Conservation (phyloP, 2,113 vertebrate genomes). For the Syrrhaptes paradoxus region DNA sequence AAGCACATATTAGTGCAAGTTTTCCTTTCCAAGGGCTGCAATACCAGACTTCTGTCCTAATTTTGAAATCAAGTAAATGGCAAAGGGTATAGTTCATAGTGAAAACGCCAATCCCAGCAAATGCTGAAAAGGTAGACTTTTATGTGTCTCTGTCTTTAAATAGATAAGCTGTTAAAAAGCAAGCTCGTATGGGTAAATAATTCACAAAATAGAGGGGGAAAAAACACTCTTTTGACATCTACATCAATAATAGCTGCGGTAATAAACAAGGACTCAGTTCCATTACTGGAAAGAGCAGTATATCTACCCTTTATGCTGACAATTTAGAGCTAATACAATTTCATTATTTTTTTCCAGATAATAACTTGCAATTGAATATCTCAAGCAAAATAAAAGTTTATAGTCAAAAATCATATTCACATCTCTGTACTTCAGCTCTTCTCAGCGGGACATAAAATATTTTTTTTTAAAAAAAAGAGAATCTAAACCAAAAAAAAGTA, state of each 20-base stretch:
- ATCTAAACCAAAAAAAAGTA: neutral
- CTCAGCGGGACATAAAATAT: neutral
- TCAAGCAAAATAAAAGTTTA: neutral
- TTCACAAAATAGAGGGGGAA: neutral
- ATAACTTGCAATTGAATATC: neutral
- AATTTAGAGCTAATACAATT: neutral
- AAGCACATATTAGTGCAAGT: neutral
- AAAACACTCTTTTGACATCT: neutral
- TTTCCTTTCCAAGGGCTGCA: neutral
- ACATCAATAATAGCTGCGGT: neutral
- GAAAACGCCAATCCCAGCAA: neutral
- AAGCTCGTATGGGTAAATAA: neutral
- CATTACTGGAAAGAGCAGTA: neutral
- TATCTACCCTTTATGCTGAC: neutral
- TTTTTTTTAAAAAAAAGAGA: neutral
- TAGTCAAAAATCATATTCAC: neutral
- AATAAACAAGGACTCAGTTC: neutral
- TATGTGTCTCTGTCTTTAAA: neutral
- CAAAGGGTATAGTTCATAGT: neutral
- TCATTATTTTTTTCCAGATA: neutral
- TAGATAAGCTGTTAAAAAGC: neutral
- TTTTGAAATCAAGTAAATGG: neutral
- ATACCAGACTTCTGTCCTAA: neutral
- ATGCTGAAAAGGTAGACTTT: neutral
- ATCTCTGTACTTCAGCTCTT: neutral